Evolutionary conservation across 2,113 vertebrate species (phyloP), one percentile per base, ranked within the genome.

Genomic region (Catharus fuscescens): DNA sequence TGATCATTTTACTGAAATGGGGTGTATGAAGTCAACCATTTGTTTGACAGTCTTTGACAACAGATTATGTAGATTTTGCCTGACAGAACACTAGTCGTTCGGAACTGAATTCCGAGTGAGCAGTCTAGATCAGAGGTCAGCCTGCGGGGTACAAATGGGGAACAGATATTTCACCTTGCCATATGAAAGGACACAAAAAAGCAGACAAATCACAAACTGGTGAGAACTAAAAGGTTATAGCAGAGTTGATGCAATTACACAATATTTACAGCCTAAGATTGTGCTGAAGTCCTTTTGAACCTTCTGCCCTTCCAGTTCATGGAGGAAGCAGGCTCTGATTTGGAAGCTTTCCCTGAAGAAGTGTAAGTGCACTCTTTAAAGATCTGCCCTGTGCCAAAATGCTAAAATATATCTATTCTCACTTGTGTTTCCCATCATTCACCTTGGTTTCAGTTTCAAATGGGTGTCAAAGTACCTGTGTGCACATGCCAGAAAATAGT

Each of bases 31-130:
- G 97, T 97, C 95, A 95, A 96, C 92, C 97, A 74, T 97, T 97
- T 97, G 97, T 98, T 95, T 98, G 98, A 97, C 97, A 96, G 76
- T 70, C 93, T 97, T 84, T 97, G 97, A 97, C 95, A 97, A 97
- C 96, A 97, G 97, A 96, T 98, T 97, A 96, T 97, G 97, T 96
- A 98, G 97, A 97, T 97, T 93, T 96, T 96, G 88, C 91, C 79
- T 94, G 81, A 85, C 91, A 96, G 96, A 97, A 94, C 96, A 87
- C 86, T 90, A 94, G 95, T 97, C 96, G 81, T 87, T 97, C 4
- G 77, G 88, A 96, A 95, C 92, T 96, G 97, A 95, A 96, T 95
- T 97, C 89, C n/a, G 67, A 96, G 91, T 44, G 90, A 96, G 95
- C 93, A 84, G 62, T 86, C 91, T 91, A 73, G 96, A 95, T 90